Evolutionary conservation across 2,113 vertebrate genomes (phyloP).

Genomic region (Myotis davidii): DNA sequence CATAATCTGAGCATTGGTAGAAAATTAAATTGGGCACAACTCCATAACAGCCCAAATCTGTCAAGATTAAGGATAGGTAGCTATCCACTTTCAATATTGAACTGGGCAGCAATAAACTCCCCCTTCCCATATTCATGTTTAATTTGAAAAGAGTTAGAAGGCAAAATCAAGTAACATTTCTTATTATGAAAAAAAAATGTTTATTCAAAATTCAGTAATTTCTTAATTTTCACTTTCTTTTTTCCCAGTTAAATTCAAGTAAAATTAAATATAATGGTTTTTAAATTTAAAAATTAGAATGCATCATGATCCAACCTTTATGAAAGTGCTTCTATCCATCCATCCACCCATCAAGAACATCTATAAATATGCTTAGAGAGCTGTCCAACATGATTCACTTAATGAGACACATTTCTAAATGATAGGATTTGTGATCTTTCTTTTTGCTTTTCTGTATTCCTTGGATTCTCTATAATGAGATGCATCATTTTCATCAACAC

Average conservation of each 20-base stretch:
- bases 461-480: constrained; percentile 2
- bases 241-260: neutral
- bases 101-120: neutral
- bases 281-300: constrained; percentile 34
- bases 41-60: neutral
- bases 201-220: constrained; percentile 37
- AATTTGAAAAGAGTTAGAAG: constrained; percentile 11
- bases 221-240: constrained; percentile 39
- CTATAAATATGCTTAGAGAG: constrained; percentile 10
- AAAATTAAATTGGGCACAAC: constrained; percentile 17
- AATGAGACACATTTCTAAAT: constrained; percentile 22
- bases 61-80: neutral
- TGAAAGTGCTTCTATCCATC: neutral
- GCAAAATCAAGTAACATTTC: neutral
- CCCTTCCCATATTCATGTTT: neutral
- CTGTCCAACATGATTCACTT: neutral
- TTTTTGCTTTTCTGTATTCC: neutral
- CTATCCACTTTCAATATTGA: neutral
- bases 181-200: neutral
- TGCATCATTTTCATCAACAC: neutral
- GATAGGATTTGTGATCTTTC: neutral
- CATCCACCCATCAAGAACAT: neutral
- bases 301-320: neutral
- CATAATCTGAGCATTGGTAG: neutral
- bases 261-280: constrained; percentile 19